Evolutionary conservation across 2,888 invertebrate species (phyloP).

Genomic region (Chromoteleia sp.): DNA sequence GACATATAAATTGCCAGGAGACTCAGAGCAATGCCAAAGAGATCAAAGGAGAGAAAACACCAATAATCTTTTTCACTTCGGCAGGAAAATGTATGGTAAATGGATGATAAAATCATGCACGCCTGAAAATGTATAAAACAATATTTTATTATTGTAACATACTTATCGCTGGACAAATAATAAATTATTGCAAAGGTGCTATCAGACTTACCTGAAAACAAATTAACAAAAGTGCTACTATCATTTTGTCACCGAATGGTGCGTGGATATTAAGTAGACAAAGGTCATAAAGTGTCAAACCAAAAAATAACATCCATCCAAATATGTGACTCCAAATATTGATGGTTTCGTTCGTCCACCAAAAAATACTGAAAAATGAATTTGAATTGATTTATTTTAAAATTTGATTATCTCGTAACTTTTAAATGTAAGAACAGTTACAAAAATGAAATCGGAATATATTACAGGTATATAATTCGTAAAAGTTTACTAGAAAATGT

Average conservation of each 20-base stretch:
- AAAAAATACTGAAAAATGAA: slow-evolving; percentile 90
- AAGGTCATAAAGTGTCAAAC: slow-evolving; percentile 93
- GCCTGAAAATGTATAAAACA: slow-evolving; percentile 87
- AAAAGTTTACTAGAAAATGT: slow-evolving; percentile 9
- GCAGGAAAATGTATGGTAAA: slow-evolving; percentile 98
- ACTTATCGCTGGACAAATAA: too few species aligned
- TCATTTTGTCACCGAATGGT: slow-evolving; percentile 92
- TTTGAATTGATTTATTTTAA: too few species aligned
- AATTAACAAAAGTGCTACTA: slow-evolving; percentile 92
- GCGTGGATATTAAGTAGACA: slow-evolving; percentile 92
- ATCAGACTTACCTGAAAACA: slow-evolving; percentile 92
- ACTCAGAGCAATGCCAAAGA: slow-evolving; percentile 96
- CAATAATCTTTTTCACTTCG: slow-evolving; percentile 94
- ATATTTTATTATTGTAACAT: neutral
- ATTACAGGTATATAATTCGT: neutral
- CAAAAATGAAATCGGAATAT: too few species aligned
- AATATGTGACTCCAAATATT: slow-evolving; percentile 99
- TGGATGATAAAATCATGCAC: slow-evolving; percentile 96
- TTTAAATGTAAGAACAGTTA: too few species aligned
- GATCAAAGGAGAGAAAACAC: slow-evolving; percentile 94
- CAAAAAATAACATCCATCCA: slow-evolving; percentile 93
- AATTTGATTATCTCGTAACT: too few species aligned
- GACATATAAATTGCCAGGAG: slow-evolving; percentile 97
- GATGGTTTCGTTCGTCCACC: slow-evolving; percentile 98
- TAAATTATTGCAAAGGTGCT: neutral